Evolutionary conservation across 2,113 vertebrate genomes (phyloP), one percentile per base, ranked within the genome.

Genomic region (Montifringilla adamsi): DNA sequence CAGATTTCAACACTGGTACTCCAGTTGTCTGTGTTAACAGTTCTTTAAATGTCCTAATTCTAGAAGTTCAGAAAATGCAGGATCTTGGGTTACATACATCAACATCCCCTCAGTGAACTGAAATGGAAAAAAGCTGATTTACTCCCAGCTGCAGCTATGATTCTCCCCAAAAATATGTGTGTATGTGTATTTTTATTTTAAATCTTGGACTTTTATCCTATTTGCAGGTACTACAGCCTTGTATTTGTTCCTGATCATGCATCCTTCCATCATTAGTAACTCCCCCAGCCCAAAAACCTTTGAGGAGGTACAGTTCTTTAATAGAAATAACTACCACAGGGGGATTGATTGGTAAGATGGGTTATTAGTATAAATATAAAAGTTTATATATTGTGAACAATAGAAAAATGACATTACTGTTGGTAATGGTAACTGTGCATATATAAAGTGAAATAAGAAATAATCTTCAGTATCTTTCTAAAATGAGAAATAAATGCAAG

Each of bases 251-350:
- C 98, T 99, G 93, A 98, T 99, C 96, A 99, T 99, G 99, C 99
- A 99, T 98, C 99, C 99, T 91, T 99, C 99, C 97, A 99, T 99
- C 98, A 98, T 99, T 97, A 99, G 99, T 98, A 99, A 99, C 98
- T 99, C 99, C 96, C 99, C 99, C 97, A 99, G 99, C 98, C 98
- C 98, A 96, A 99, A 99, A 98, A 99, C 99, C 77, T 99, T 99
- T 95, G 99, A 99, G 98, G 99, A 99, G 98, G 99, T 99, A 98
- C 99, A 99, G 98, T 99, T 99, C 98, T 99, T 99, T 98, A 99
- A 99, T 98, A 99, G 99, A 98, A 99, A 99, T 98, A 99, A 99
- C 99, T 99, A 99, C 98, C 99, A 99, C 98, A 99, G 99, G 98
- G 99, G 99, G 96, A 99, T 99, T 94, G 99, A 99, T 98, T 99